Percentiles rank a stretch among this genome's conserved stretches.
phyloP scores from a whole-genome alignment of 1,140 invertebrate species.

The Zaprionus davidi region DNA sequence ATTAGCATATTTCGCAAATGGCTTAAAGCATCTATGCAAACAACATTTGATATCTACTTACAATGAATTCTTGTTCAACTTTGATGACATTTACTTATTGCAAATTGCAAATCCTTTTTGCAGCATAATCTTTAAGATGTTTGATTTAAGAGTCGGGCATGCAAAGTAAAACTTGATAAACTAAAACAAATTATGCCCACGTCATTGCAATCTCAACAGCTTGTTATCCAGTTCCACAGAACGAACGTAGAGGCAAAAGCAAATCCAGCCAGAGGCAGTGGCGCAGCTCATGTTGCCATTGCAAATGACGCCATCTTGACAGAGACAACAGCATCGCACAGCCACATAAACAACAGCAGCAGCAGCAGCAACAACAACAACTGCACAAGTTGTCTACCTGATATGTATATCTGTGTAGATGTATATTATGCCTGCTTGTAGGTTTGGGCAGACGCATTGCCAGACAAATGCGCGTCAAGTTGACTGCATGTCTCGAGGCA shows the following conservation, averaged over 20 bases:
- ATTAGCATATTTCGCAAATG: too few relatives aligned
- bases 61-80: background rate
- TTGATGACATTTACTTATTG: too few relatives aligned
- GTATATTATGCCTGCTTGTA: constrained; percentile 26
- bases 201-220: constrained; percentile 81
- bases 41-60: background rate
- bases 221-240: constrained; percentile 55
- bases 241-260: constrained; percentile 18
- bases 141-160: too few relatives aligned
- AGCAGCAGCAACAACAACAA: constrained; percentile 50
- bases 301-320: constrained; percentile 79
- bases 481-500: constrained; percentile 81
- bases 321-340: constrained; percentile 45
- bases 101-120: too few relatives aligned
- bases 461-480: constrained; percentile 82
- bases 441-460: constrained; percentile 74
- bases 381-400: constrained; percentile 50
- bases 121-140: background rate
- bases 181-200: constrained; percentile 78
- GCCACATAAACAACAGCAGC: constrained; percentile 31
- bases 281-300: constrained; percentile 51
- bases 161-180: constrained; percentile 58
- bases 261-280: constrained; percentile 22
- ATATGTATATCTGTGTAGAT: constrained; percentile 13
- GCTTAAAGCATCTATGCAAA: too few relatives aligned